Percentiles rank a stretch among this genome's conserved stretches.
These are phyloP conservation scores for Aphelocoma californica DNA, from an alignment of 2,797 vertebrate genomes.

Conservation along the genomic window DNA sequence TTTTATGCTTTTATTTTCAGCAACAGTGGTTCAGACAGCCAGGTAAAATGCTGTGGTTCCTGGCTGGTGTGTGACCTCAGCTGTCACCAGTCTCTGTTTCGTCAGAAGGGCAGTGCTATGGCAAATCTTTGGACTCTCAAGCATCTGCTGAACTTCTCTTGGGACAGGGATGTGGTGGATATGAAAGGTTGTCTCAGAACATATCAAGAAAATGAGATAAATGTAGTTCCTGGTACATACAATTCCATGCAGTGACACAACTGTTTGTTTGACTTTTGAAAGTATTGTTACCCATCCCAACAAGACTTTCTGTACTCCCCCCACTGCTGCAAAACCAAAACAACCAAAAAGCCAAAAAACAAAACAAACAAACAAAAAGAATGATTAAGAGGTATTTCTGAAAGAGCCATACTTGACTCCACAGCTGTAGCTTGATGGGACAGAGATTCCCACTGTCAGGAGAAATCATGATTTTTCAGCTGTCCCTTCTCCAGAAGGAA, in stretches of 20 bases:
- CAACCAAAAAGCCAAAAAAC: not conserved
- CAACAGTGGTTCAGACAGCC: not conserved
- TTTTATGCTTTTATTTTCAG: not conserved
- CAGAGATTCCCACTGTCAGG: not conserved
- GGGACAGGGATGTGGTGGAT: not conserved
- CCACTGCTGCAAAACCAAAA: not conserved
- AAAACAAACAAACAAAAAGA: not conserved
- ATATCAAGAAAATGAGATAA: not conserved
- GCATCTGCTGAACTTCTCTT: not conserved
- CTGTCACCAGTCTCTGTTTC: not conserved
- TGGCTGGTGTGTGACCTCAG: not conserved
- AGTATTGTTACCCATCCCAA: not conserved
- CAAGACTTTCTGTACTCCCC: not conserved
- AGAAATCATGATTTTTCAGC: slow-evolving; percentile 21
- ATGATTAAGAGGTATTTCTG: not conserved
- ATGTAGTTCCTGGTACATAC: not conserved
- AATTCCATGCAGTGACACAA: not conserved
- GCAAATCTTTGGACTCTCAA: not conserved
- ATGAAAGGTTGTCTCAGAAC: not conserved
- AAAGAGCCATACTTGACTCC: not conserved
- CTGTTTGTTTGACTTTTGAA: not conserved
- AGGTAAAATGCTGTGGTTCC: not conserved
- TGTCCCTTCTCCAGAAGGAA: slow-evolving; percentile 20
- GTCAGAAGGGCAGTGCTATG: not conserved
- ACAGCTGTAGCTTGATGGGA: not conserved